These are phyloP conservation scores for Siphamia tubifer DNA, from an alignment of 2,113 vertebrate species.

Conservation along the genomic window DNA sequence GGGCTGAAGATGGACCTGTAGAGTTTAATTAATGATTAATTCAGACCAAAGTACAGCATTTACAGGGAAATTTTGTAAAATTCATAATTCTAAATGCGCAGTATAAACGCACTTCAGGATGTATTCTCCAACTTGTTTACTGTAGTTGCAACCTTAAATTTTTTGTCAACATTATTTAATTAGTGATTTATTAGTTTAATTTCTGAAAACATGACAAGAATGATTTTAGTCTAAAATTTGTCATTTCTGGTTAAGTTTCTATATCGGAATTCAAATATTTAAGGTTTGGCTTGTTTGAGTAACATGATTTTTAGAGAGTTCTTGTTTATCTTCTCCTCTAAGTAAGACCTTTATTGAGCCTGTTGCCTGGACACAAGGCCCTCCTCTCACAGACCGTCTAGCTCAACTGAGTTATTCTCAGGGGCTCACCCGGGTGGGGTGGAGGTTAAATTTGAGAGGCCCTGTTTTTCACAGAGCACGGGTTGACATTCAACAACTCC, in stretches of 20 bases:
- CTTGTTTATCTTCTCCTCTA: conserved; percentile 38
- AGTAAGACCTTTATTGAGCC: conserved; percentile 39
- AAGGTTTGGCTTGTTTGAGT: background rate
- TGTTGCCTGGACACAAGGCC: conserved; percentile 43
- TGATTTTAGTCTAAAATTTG: background rate
- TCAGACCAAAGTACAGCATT: no score
- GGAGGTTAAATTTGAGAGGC: conserved; percentile 57
- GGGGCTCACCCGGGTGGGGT: conserved; percentile 32
- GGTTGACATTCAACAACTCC: conserved; percentile 46
- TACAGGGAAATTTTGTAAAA: no score
- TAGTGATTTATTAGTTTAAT: no score
- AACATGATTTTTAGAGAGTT: conserved; percentile 27
- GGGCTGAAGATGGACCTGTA: no score
- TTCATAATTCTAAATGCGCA: no score
- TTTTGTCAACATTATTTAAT: background rate
- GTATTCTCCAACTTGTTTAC: no score
- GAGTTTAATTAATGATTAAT: no score
- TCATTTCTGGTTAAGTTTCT: background rate
- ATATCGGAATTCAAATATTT: conserved; percentile 1
- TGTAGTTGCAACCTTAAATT: no score
- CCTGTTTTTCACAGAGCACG: conserved; percentile 27
- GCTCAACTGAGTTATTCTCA: conserved; percentile 62
- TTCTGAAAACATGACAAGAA: background rate
- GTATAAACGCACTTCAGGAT: no score
- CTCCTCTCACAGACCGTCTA: conserved; percentile 38